Evolutionary conservation across 2,113 vertebrate species (phyloP), one percentile per base, ranked within the genome.

Genomic region (Anser brachyrhynchus): DNA sequence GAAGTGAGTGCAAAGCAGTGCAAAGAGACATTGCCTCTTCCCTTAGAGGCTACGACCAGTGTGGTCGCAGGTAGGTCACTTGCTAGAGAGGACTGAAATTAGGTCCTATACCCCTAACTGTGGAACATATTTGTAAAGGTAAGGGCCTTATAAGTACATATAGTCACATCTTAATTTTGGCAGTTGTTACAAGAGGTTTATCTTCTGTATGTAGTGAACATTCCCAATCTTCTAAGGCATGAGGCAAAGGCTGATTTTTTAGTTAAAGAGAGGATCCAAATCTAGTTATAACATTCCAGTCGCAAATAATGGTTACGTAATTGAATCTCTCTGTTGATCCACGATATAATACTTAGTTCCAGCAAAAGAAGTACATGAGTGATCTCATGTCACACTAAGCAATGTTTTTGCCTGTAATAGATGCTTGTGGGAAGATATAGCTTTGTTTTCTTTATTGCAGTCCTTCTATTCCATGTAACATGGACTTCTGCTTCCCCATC

Each of bases 281-380:
- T 93, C 59, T 87, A 84, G 75, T 84, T 29, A 71, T 71, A 62
- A 5, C 72, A 39, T 89, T 92, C 17, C 15, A 81, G 41, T 26
- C 25, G 51, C 52, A 89, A 52, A 57, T 33, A 93, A 3, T 49
- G 54, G 79, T 91, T 93, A 77, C 31, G 74, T 74, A 52, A 26
- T 74, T 90, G 73, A 86, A 78, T 92, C 37, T 93, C 43, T 87
- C 65, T 91, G 61, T 89, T 92, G 66, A 93, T 91, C 65, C 87
- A 8, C 29, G 54, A 23, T 7, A 3, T 89, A 70, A 41, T 81
- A 69, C 6, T 31, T 69, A 70, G 70, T 75, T 92, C 39, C 64
- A 65, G 71, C 54, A 74, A 70, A 92, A 72, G 25, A 69, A 66
- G 16, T 65, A 52, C 35, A 31, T 73, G 39, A 44, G 17, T 93